Evolutionary conservation across 2,113 vertebrate species (phyloP).

Genomic region (Pelecanus crispus): DNA sequence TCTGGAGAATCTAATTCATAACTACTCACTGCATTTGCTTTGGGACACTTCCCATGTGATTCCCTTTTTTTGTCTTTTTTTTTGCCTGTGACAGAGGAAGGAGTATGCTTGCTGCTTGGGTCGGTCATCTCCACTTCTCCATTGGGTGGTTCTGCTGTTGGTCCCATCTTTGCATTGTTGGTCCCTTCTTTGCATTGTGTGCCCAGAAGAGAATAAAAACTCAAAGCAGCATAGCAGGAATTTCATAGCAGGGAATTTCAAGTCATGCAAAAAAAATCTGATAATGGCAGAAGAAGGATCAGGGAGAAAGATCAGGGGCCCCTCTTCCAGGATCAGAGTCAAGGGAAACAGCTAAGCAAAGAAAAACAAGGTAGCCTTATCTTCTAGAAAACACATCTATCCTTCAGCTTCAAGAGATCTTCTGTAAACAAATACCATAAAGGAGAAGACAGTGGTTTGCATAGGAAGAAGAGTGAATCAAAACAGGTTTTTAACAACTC

Average conservation of each 20-base stretch:
- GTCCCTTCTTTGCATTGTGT: neutral
- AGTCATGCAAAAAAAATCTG: neutral
- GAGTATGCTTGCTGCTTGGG: neutral
- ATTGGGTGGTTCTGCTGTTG: neutral
- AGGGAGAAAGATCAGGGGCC: neutral
- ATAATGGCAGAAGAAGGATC: neutral
- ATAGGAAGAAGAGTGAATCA: neutral
- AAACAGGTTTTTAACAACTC: neutral
- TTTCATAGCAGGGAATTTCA: too few relatives aligned
- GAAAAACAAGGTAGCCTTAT: neutral
- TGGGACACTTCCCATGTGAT: neutral
- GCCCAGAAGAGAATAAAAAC: neutral
- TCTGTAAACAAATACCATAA: neutral
- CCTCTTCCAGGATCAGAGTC: neutral
- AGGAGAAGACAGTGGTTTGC: neutral
- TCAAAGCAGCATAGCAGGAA: neutral
- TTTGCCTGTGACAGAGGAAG: neutral
- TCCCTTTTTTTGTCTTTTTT: neutral
- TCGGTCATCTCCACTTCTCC: neutral
- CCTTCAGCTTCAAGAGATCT: neutral
- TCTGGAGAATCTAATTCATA: slow-evolving; percentile 38
- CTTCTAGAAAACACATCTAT: neutral
- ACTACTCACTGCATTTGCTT: neutral
- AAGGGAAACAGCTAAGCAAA: neutral
- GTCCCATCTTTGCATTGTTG: neutral